Evolutionary conservation across 2,797 vertebrate species (phyloP).

Genomic region (Rhabdophis nuchalis): DNA sequence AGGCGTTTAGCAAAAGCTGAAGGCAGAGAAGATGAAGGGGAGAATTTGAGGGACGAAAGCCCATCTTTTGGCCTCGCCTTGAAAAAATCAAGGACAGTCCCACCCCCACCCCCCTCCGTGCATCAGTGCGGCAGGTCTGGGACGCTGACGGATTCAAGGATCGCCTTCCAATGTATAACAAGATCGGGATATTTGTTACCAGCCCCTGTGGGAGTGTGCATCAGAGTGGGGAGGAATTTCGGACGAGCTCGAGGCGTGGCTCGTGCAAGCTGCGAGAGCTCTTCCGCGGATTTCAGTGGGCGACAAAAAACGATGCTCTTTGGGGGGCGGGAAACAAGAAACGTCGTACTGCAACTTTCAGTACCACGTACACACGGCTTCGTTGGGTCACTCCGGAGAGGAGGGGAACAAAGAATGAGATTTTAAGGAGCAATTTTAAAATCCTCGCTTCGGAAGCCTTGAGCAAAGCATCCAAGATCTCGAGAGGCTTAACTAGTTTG

Average conservation of each 20-base stretch:
- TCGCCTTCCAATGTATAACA: neutral
- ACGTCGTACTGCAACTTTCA: neutral
- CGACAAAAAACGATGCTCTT: neutral
- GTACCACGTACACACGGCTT: neutral
- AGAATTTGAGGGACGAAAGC: neutral
- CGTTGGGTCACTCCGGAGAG: neutral
- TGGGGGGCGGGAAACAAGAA: neutral
- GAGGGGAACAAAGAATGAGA: neutral
- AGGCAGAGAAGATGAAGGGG: neutral
- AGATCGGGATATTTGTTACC: neutral
- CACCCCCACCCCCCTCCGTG: accelerated
- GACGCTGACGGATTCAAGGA: neutral
- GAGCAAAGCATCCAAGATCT: neutral
- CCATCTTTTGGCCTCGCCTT: neutral
- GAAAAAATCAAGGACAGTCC: neutral
- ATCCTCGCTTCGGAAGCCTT: neutral
- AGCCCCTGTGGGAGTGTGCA: neutral
- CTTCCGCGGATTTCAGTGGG: neutral
- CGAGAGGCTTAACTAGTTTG: neutral
- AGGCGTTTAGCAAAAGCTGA: neutral
- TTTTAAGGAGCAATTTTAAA: neutral
- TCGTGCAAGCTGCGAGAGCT: neutral
- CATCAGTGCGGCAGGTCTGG: no score
- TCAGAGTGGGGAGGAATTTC: neutral
- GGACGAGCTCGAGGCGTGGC: accelerated